Evolutionary conservation across 2,797 vertebrate genomes (phyloP), one percentile per base, ranked within the genome.

Genomic region (Arrhamphus sclerolepis): DNA sequence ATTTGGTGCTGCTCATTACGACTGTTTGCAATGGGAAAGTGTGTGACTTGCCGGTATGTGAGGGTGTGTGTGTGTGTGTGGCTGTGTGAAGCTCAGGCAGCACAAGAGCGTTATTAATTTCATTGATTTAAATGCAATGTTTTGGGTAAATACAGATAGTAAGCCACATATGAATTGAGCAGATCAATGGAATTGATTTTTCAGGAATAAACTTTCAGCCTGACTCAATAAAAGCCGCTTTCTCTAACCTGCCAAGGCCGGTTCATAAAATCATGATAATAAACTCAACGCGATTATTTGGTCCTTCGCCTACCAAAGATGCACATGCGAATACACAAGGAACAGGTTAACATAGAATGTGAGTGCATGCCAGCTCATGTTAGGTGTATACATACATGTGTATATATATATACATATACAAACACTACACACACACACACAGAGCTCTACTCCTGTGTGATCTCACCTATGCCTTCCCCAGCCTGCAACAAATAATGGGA

Each of bases 1-100:
- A 79, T 68, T 74, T 46, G 72, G 51, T 66, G 71, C 80, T 78
- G 66, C 73, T 83, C 79, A 75, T 88, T 77, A 80, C 80, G 79
- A 83, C 72, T 95, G 93, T 95, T 95, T 89, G 86, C 87, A 62
- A 80, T 75, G 72, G 76, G 80, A 79, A 78, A 58, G 65, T 62
- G 62, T 71, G 78, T 64, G 79, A 71, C 54, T 65, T 73, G 66
- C 63, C 51, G n/a, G n/a, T n/a, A n/a, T n/a, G n/a, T n/a, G n/a
- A 3, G 34, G 5, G 56, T 62, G 69, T 63, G 81, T 52, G 57
- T 22, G 43, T 40, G 51, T 24, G 54, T 54, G 60, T 65, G 56
- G 20, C 20, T 60, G 78, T 58, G 64, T 66, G 62, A 47, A 54
- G 68, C 41, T 56, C 75, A 82, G 74, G 64, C 70, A 76, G 80